Percentiles rank a stretch among this genome's conserved stretches.
These are phyloP conservation scores for Chalcis sispes DNA, from an alignment of 2,888 invertebrate genomes.

Conservation along the genomic window DNA sequence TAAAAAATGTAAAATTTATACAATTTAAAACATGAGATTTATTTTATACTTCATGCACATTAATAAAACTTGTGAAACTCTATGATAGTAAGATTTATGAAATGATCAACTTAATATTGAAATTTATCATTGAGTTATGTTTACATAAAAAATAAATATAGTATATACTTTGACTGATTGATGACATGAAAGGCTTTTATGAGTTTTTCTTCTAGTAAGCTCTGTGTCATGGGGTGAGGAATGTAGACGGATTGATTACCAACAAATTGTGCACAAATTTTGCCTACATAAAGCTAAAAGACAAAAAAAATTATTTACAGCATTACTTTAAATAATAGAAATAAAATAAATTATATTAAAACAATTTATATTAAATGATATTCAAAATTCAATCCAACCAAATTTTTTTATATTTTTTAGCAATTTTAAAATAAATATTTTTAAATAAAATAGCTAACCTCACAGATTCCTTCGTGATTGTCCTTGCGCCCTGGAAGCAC, in stretches of 20 bases:
- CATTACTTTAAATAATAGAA: neutral
- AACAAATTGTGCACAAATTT: constrained; percentile 87
- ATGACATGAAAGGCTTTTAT: constrained; percentile 91
- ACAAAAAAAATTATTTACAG: constrained; percentile 7
- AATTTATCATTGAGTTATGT: neutral
- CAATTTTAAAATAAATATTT: no score
- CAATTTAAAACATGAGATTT: no score
- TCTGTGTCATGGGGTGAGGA: constrained; percentile 87
- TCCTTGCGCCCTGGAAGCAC: constrained; percentile 65
- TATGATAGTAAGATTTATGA: neutral
- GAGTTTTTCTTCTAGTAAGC: constrained; percentile 88
- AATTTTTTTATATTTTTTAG: no score
- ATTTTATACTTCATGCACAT: no score
- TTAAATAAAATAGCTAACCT: constrained; percentile 60
- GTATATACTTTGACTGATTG: constrained; percentile 85
- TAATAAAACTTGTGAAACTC: no score
- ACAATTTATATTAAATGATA: neutral
- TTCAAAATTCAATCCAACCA: no score
- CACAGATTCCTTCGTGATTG: constrained; percentile 71
- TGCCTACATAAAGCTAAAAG: constrained; percentile 87
- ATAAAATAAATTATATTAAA: neutral
- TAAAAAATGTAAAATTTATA: no score
- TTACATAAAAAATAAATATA: neutral
- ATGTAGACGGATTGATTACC: constrained; percentile 91
- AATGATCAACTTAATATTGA: neutral